phyloP scores from a whole-genome alignment of 2,888 invertebrate genomes.

The Scaptomyza cyrtandrae region DNA sequence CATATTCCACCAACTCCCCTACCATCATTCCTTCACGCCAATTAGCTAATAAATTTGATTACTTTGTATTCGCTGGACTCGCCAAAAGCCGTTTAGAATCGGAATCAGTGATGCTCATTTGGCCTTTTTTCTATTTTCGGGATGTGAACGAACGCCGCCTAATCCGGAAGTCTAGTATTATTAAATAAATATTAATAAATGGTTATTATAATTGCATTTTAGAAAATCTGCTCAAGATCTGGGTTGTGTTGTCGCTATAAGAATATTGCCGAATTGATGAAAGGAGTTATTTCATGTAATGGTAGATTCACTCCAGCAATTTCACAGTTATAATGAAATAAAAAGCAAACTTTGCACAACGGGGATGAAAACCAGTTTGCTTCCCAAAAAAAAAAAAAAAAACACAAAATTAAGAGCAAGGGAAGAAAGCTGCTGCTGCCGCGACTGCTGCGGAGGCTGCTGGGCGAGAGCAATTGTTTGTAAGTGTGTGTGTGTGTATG shows the following conservation, averaged over 20 bases:
- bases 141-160: neutral
- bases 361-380: constrained; percentile 73
- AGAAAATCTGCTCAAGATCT: constrained; percentile 8
- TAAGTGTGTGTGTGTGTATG: constrained; percentile 1
- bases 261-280: neutral
- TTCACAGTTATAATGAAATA: constrained; percentile 64
- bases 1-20: constrained; percentile 23
- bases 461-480: constrained; percentile 24
- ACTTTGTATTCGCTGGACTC: constrained; percentile 39
- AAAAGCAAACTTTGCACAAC: constrained; percentile 66
- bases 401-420: constrained; percentile 48
- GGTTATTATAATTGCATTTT: neutral
- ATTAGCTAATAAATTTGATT: constrained; percentile 57
- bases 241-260: constrained; percentile 7
- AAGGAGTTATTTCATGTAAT: constrained; percentile 22
- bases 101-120: constrained; percentile 9
- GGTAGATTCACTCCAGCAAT: constrained; percentile 44
- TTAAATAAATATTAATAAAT: too few relatives aligned
- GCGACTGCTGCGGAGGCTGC: constrained; percentile 7
- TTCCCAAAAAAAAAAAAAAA: constrained; percentile 17
- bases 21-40: constrained; percentile 9
- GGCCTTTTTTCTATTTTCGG: constrained; percentile 5
- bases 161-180: constrained; percentile 3
- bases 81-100: constrained; percentile 7
- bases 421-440: constrained; percentile 65